Evolutionary conservation across 2,797 vertebrate genomes (phyloP).

Genomic region (Aphelocoma californica): DNA sequence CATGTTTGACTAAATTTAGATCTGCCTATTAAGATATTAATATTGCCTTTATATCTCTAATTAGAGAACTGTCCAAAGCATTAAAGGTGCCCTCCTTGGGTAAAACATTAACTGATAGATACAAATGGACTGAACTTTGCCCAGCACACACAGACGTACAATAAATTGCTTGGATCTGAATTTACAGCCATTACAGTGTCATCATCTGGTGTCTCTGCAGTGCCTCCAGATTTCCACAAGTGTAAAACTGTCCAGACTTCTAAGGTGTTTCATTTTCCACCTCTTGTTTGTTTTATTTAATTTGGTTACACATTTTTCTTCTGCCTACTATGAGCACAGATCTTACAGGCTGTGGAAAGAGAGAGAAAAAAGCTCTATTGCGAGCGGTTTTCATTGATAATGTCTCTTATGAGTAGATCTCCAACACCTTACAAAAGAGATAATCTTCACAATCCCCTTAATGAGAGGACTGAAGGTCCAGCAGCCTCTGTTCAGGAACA

Average conservation of each 20-base stretch:
- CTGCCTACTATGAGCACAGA: neutral
- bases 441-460: neutral
- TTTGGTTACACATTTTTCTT: neutral
- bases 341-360: neutral
- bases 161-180: neutral
- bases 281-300: neutral
- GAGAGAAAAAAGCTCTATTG: neutral
- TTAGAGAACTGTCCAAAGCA: constrained; percentile 22
- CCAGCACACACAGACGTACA: neutral
- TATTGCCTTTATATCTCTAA: constrained; percentile 56
- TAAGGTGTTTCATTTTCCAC: neutral
- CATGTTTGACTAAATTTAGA: constrained; percentile 42
- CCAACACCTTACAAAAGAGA: neutral
- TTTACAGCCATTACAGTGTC: neutral
- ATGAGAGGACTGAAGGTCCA: neutral
- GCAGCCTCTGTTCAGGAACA: neutral
- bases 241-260: neutral
- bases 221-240: neutral
- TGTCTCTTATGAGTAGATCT: neutral
- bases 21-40: neutral
- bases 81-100: constrained; percentile 19
- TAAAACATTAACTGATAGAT: constrained; percentile 56
- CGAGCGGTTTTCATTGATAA: neutral
- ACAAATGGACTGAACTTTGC: neutral
- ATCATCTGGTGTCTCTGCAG: neutral